Percentiles rank a stretch among this genome's conserved stretches.
Evolutionary conservation across 1,140 invertebrate genomes (phyloP).

Genomic region (Trinorchestia longiramus): DNA sequence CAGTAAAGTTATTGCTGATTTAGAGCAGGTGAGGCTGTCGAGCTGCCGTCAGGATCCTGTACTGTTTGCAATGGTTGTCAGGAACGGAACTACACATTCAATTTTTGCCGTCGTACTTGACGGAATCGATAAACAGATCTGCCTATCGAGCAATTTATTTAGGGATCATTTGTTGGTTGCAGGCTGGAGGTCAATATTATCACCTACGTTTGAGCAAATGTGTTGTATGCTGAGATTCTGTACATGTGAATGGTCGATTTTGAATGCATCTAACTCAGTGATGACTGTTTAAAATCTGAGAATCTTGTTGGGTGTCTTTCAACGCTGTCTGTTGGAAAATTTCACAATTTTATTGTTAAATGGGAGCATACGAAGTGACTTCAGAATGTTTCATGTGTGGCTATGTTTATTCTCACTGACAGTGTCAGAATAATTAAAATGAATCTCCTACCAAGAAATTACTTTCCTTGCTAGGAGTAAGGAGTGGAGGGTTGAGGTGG

Average conservation of each 20-base stretch:
- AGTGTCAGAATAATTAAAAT: no score
- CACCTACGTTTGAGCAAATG: not conserved
- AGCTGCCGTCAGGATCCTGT: not conserved
- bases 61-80: not conserved
- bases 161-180: not conserved
- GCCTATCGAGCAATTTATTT: not conserved
- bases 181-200: not conserved
- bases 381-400: no score
- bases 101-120: not conserved
- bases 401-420: no score
- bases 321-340: no score
- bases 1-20: not conserved
- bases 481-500: no score
- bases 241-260: not conserved
- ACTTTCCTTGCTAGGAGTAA: no score
- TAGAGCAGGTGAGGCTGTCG: not conserved
- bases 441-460: no score
- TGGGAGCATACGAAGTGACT: no score
- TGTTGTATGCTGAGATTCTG: not conserved
- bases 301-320: not conserved
- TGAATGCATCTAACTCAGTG: not conserved
- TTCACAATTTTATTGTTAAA: no score
- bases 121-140: not conserved
- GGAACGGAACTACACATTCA: not conserved
- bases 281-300: not conserved